Evolutionary conservation across 2,113 vertebrate species (phyloP).

Genomic region (Rhabdornis inornatus): DNA sequence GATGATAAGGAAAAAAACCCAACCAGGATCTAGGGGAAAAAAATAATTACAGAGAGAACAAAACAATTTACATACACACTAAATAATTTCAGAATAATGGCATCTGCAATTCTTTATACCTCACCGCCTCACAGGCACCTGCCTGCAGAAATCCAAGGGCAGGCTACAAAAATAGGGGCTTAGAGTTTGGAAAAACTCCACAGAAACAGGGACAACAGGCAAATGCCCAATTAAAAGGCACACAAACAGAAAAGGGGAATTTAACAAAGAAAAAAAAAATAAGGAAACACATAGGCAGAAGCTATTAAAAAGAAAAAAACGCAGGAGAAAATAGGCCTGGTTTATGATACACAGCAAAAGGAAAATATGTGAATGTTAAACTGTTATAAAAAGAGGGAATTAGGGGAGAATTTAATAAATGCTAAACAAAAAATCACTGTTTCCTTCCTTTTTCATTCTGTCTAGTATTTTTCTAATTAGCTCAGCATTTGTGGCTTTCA

Average conservation of each 20-base stretch:
- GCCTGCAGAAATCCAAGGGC: neutral
- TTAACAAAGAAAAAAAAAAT: neutral
- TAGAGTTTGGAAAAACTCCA: neutral
- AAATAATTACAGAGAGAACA: neutral
- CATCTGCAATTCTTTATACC: neutral
- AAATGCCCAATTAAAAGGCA: neutral
- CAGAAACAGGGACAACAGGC: neutral
- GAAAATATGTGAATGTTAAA: neutral
- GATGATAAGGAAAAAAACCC: neutral
- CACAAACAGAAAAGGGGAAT: neutral
- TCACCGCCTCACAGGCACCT: neutral
- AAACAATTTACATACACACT: neutral
- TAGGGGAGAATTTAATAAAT: neutral
- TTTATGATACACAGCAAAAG: neutral
- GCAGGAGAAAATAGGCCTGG: neutral
- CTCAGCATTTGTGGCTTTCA: neutral
- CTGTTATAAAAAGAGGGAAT: neutral
- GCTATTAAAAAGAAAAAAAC: neutral
- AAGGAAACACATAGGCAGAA: neutral
- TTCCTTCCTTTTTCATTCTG: neutral
- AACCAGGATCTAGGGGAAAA: neutral
- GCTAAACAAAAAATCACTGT: neutral
- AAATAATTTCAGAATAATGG: neutral
- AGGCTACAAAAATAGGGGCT: neutral
- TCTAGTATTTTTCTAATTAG: neutral